phyloP scores from a whole-genome alignment of 2,888 invertebrate genomes.

The Nomada ferruginata region DNA sequence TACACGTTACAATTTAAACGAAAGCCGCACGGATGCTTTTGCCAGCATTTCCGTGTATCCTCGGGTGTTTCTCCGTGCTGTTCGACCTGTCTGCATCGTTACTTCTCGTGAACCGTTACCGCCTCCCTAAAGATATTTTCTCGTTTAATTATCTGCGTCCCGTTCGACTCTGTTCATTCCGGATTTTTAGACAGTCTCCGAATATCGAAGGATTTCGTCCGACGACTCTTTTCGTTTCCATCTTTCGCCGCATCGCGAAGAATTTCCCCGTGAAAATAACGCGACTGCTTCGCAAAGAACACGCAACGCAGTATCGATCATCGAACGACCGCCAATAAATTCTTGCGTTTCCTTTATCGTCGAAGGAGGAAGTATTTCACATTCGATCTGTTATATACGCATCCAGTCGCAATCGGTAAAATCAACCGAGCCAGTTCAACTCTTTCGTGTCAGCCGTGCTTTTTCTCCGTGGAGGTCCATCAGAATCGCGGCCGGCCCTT shows the following conservation, averaged over 20 bases:
- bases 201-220: not conserved
- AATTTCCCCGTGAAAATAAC: not conserved
- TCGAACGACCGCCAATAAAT: not conserved
- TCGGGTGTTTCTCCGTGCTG: not conserved
- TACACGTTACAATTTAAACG: not conserved
- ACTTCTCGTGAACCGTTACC: not conserved
- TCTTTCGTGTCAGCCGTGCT: not conserved
- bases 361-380: not conserved
- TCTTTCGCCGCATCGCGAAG: too few species aligned
- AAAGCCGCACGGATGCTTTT: not conserved
- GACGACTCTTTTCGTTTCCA: not conserved
- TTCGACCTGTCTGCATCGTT: not conserved
- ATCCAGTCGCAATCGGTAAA: not conserved
- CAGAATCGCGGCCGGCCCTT: slow-evolving; percentile 36
- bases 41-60: not conserved
- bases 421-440: not conserved
- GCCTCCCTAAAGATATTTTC: not conserved
- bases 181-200: too few species aligned
- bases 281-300: not conserved
- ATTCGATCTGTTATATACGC: not conserved
- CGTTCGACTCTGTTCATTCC: not conserved
- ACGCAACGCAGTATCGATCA: not conserved
- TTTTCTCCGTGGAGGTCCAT: slow-evolving; percentile 48
- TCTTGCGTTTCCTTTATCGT: not conserved
- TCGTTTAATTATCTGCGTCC: not conserved